Conservation (phyloP, 2,888 invertebrate species). For the Spisula subtruncata region DNA sequence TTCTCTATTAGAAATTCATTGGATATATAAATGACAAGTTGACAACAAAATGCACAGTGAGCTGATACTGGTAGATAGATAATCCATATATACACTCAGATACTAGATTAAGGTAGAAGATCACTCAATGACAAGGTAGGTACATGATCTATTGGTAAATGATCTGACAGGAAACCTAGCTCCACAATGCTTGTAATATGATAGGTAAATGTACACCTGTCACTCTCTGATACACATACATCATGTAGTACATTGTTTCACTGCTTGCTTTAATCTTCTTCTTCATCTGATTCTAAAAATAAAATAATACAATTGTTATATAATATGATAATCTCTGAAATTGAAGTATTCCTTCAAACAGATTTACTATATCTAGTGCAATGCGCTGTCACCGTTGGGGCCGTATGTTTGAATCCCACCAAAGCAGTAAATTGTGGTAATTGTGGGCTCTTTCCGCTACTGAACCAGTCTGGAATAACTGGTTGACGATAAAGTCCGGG, state of each 20-base stretch:
- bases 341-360: too few species aligned
- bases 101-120: conserved; percentile 1
- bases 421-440: too few species aligned
- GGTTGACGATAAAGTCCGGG: too few species aligned
- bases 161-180: background rate
- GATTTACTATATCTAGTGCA: too few species aligned
- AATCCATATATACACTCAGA: background rate
- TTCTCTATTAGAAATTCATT: background rate
- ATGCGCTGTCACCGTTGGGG: too few species aligned
- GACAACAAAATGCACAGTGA: conserved; percentile 4
- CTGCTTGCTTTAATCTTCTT: conserved; percentile 49
- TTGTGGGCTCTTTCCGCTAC: too few species aligned
- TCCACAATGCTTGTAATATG: background rate
- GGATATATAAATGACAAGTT: background rate
- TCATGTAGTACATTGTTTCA: background rate
- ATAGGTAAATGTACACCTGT: background rate
- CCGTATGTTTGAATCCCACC: too few species aligned
- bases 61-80: background rate
- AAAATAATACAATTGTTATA: background rate
- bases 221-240: background rate
- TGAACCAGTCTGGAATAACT: too few species aligned
- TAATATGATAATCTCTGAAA: too few species aligned
- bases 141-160: too few species aligned
- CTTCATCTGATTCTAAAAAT: conserved; percentile 63
- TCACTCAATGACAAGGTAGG: background rate